Evolutionary conservation across 2,888 invertebrate species (phyloP), one percentile per base, ranked within the genome.

Genomic region (Tenthredo notha): DNA sequence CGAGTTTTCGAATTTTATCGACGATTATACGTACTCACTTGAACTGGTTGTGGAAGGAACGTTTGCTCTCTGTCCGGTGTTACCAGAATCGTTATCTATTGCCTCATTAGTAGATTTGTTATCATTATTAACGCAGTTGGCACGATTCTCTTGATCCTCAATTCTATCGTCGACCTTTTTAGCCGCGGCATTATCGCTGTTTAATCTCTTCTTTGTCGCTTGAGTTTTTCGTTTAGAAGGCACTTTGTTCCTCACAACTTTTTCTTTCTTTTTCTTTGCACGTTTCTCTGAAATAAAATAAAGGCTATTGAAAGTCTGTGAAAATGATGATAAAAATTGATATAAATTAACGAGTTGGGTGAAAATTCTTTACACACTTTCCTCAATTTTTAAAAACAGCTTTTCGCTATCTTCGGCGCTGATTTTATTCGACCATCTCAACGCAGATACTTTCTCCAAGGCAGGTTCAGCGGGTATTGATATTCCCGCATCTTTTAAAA

Each of bases 391-490:
- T 83, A 87, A 89, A 74, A 91, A 87, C 87, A 89, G 91, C 29
- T 90, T 90, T 80, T 92, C 92, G 25, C 88, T 88, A 15, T 91
- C 91, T 70, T 92, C 92, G 5, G 91, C 90, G 84, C 92, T 93
- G 70, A 93, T 91, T 88, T 92, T 93, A 86, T 93, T 93, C 4
- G 93, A 93, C 93, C 93, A 93, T 86, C 92, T 93, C 9, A 92
- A 88, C 0, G 93, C 92, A 15, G 92, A 92, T 86, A 93, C 91
- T 87, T 92, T 93, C 86, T 93, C 93, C 74, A 93, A 86, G 4
- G 93, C 93, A 84, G 93, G 93, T 84, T 93, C 93, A 4, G 92
- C 92, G 6, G 93, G 93, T 4, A 93, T 91, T 43, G 91, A 89
- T 58, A 93, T 93, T 25, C 93, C 93, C 83, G 93, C 93, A 65